Base-by-base conservation (phyloP, 2,797 vertebrate species). In the Centropyge bicolor region DNA sequence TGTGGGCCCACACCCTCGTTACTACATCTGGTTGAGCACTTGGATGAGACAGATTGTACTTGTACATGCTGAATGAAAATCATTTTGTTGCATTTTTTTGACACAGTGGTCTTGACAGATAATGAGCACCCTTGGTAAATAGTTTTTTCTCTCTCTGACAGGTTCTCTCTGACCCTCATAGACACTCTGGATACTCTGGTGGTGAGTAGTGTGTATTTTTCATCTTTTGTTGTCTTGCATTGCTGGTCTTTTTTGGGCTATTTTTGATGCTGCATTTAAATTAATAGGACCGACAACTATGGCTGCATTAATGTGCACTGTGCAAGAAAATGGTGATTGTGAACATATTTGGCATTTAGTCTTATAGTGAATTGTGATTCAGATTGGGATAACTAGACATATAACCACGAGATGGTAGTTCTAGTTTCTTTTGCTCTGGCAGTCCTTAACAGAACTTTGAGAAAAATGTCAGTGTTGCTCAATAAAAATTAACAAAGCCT, bases 171-270 rank as follows among this genome's bases (percentile, higher is more conserved):
- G 89, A 99, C 98, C 35, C 95, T 99, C 81, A 98, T 99, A 68
- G 98, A 99, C 93, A 97, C 98, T 48, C 94, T 99, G 94, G 98
- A 99, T 90, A 99, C 98, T 86, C 96, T 99, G 82, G 97, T 97
- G 96, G 98, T 99, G 92, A 93, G 97, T 96, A 54, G 36, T n/a
- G 12, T 54, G 43, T 70, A 3, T 59, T 61, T 38, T 56, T 73
- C 38, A 8, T 35, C 3, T 73, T 67, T 43, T 11, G 19, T 67
- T 78, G 13, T 64, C 10, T 36, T 31, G 9, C 5, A 24, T 19
- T 35, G 1, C 14, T 31, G 2, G 27, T 31, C 27, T 69, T 4
- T 3, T 48, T 51, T 41, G 7, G 14, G 1, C 17, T 49, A 5
- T 51, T 65, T 36, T 48, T 55, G n/a, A 49, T 2, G 19, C 46